Percentiles rank a stretch among this genome's conserved stretches.
These are phyloP conservation scores for Tyria jacobaeae DNA, from an alignment of 2,888 invertebrate species.

Conservation along the genomic window DNA sequence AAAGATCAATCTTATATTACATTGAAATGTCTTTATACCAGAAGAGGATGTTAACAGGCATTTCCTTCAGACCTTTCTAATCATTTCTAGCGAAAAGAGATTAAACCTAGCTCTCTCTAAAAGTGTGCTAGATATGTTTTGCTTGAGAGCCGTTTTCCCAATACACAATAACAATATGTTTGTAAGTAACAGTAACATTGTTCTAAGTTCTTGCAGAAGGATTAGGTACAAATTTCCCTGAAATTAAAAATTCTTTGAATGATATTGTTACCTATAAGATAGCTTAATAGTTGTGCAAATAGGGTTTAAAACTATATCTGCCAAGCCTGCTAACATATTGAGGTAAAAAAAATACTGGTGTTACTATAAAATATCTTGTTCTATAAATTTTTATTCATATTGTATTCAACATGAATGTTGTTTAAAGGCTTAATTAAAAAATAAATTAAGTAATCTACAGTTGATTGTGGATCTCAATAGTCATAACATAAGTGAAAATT, in stretches of 20 bases:
- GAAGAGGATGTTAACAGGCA: no score
- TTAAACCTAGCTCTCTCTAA: background rate
- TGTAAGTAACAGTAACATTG: background rate
- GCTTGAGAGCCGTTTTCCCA: background rate
- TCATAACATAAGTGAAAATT: constrained; percentile 69
- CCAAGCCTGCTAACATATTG: background rate
- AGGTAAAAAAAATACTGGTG: background rate
- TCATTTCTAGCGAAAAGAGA: background rate
- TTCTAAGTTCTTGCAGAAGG: background rate
- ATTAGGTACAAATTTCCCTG: no score
- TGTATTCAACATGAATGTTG: background rate
- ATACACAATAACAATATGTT: background rate
- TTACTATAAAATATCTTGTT: background rate
- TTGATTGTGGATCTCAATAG: constrained; percentile 86
- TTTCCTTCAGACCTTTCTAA: background rate
- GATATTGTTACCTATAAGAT: no score
- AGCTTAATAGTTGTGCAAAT: no score
- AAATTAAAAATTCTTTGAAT: no score
- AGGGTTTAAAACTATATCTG: background rate
- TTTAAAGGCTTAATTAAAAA: constrained; percentile 9
- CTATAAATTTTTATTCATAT: background rate
- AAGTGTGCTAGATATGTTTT: background rate
- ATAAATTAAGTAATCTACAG: constrained; percentile 80
- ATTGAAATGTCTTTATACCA: background rate
- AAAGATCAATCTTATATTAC: background rate